Evolutionary conservation across 1,140 invertebrate species (phyloP), one percentile per base, ranked within the genome.

Genomic region (Drosophila pseudoobscura): DNA sequence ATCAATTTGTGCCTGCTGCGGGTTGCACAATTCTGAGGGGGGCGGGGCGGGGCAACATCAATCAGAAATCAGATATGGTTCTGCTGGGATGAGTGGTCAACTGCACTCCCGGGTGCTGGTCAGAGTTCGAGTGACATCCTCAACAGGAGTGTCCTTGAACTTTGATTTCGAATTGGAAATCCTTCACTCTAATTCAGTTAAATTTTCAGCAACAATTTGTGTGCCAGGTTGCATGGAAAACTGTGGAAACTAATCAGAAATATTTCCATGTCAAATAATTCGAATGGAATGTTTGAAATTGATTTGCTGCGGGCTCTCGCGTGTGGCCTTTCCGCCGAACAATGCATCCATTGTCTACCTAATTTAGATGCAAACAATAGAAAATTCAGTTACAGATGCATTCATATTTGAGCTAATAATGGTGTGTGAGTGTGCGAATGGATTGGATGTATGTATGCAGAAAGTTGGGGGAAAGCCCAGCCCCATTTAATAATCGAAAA

Each of bases 11-110:
- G 64, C 49, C 39, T 58, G 64, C 49, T 53, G 54, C 56, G 50
- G 47, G 39, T 57, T 62, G 61, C 61, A 54, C 53, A 76, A 59
- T 46, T 29, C 62, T 26, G 46, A 46, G 54, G 50, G 24, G 20
- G 20, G 20, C 0, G 20, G 20, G 20, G 20, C 20, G 2, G 20
- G 20, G 20, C 69, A 59, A 57, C 76, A 79, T 79, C 76, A 79
- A 79, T 79, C 77, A 75, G 53, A 69, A 35, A 43, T 20, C 20
- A 20, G 20, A 20, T 2, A 20, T 45, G 49, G 47, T 43, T 62
- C 56, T 57, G 17, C 43, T 52, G n/a, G 45, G 75, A 57, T 63
- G 58, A 53, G 58, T 39, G 64, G 76, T 75, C 70, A 79, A 20
- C 20, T 20, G 20, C 20, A 20, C 20, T 20, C 1, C 20, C 20